Evolutionary conservation across 2,888 invertebrate species (phyloP).

Genomic region (Netelia fuscicornis): DNA sequence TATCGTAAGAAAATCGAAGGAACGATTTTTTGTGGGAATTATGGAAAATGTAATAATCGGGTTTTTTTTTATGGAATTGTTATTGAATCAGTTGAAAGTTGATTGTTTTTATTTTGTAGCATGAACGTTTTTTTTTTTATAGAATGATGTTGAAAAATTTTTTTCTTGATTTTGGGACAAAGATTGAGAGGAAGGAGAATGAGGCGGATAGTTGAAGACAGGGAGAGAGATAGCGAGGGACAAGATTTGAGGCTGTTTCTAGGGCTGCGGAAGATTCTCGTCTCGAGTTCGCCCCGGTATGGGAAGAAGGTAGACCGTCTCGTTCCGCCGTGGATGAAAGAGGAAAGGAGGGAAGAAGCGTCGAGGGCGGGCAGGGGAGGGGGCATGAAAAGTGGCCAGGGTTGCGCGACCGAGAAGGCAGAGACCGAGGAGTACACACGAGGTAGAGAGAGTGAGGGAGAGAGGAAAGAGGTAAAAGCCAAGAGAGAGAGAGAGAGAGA

Average conservation of each 20-base stretch:
- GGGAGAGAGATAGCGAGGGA: slow-evolving; percentile 51
- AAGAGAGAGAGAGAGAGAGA: slow-evolving; percentile 48
- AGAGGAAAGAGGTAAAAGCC: neutral
- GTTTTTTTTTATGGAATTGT: no score
- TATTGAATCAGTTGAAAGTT: no score
- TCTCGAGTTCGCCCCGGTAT: slow-evolving; percentile 51
- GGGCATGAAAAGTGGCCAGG: slow-evolving; percentile 69
- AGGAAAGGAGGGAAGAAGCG: slow-evolving; percentile 53
- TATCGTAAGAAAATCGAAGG: no score
- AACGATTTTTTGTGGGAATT: no score
- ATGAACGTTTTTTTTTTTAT: no score
- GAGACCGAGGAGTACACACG: slow-evolving; percentile 10
- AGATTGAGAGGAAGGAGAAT: slow-evolving; percentile 37
- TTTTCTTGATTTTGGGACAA: slow-evolving; percentile 2
- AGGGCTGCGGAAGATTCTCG: slow-evolving; percentile 48
- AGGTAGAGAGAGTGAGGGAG: slow-evolving; percentile 66
- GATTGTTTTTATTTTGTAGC: no score
- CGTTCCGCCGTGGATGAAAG: slow-evolving; percentile 57
- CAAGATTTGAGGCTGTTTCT: slow-evolving; percentile 66
- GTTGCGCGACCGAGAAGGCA: slow-evolving; percentile 58
- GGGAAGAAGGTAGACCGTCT: slow-evolving; percentile 61
- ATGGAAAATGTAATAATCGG: no score
- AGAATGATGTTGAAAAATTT: no score
- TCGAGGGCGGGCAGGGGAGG: slow-evolving; percentile 54
- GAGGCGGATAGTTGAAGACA: slow-evolving; percentile 34